phyloP scores from a whole-genome alignment of 2,888 invertebrate species.

The Flexamia atlantica region DNA sequence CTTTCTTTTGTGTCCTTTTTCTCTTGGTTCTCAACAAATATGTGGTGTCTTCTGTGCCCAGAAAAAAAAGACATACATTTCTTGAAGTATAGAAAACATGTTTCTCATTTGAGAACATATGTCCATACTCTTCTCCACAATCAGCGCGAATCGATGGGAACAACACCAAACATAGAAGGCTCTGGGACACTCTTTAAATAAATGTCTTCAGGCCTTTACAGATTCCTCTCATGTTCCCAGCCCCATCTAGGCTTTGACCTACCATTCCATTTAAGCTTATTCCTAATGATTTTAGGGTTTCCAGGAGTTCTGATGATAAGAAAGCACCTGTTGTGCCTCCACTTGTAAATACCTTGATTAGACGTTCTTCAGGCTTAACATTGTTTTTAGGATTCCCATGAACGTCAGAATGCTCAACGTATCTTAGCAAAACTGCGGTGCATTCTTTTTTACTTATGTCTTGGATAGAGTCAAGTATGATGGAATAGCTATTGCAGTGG shows the following conservation, averaged over 20 bases:
- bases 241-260: conserved; percentile 54
- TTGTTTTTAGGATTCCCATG: background rate
- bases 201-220: conserved; percentile 12
- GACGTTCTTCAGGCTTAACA: conserved; percentile 47
- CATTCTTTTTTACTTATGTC: conserved; percentile 59
- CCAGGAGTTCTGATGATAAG: background rate
- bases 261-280: conserved; percentile 32
- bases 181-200: conserved; percentile 16
- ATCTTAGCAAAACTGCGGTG: conserved; percentile 23
- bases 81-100: conserved; percentile 51
- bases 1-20: background rate
- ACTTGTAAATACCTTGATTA: conserved; percentile 42
- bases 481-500: background rate
- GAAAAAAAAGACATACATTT: conserved; percentile 52
- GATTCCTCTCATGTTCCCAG: conserved; percentile 51
- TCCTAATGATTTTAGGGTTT: background rate
- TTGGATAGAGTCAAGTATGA: conserved; percentile 51
- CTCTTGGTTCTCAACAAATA: conserved; percentile 36
- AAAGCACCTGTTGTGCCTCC: conserved; percentile 41
- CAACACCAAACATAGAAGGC: conserved; percentile 52
- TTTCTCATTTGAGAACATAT: conserved; percentile 53
- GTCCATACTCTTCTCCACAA: conserved; percentile 55
- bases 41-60: conserved; percentile 49
- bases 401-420: conserved; percentile 41
- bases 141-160: conserved; percentile 40